Evolutionary conservation across 2,888 invertebrate species (phyloP).

Genomic region (Campoletis raptor): DNA sequence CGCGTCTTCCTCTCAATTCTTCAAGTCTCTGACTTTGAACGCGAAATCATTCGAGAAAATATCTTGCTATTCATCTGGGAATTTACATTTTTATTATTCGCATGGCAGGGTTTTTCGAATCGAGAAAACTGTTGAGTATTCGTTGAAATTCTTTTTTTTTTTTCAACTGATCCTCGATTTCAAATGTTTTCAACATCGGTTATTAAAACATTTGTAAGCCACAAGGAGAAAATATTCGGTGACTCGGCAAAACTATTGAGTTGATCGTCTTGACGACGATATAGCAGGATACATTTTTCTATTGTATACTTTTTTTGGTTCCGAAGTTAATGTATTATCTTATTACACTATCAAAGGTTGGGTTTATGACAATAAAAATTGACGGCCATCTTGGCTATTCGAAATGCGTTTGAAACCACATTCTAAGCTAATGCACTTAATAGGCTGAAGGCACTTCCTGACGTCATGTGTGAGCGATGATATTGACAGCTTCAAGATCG

Average conservation of each 20-base stretch:
- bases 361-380: not conserved
- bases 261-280: not conserved
- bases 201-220: not conserved
- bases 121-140: too few relatives aligned
- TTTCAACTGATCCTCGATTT: not conserved
- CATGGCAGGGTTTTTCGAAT: too few relatives aligned
- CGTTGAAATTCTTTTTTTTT: not conserved
- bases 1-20: not conserved
- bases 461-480: not conserved
- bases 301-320: not conserved
- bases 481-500: slow-evolving; percentile 39
- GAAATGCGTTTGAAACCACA: not conserved
- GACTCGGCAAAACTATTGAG: not conserved
- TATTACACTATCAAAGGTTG: not conserved
- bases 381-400: not conserved
- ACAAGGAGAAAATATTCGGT: not conserved
- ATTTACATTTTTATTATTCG: not conserved
- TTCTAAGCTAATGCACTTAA: not conserved
- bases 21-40: not conserved
- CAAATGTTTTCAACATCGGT: not conserved
- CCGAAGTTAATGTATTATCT: not conserved
- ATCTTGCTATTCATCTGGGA: not conserved
- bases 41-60: not conserved
- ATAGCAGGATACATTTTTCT: not conserved
- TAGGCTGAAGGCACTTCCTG: slow-evolving; percentile 2